Percentiles rank a stretch among this genome's conserved stretches.
Conservation (phyloP, 1,140 invertebrate species). For the Zaprionus taronus region DNA sequence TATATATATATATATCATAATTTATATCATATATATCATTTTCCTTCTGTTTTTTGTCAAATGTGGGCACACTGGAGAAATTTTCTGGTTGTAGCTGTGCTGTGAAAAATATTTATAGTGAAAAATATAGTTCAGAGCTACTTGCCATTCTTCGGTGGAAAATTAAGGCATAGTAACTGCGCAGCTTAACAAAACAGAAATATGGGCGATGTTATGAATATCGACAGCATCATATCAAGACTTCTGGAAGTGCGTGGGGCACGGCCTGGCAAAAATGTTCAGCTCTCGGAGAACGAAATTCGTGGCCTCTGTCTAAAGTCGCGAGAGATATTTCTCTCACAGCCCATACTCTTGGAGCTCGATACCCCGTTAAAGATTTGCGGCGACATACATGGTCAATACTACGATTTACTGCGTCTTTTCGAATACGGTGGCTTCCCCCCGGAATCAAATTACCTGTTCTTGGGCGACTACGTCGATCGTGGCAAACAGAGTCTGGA, state of each 20-base stretch:
- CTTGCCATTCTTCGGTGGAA: slow-evolving; percentile 60
- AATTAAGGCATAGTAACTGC: slow-evolving; percentile 51
- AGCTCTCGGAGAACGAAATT: slow-evolving; percentile 98
- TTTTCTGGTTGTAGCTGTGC: slow-evolving; percentile 67
- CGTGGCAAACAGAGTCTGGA: slow-evolving; percentile 94
- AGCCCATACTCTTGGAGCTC: slow-evolving; percentile 98
- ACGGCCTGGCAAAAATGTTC: slow-evolving; percentile 94
- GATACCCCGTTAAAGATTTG: slow-evolving; percentile 99
- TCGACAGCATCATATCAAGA: slow-evolving; percentile 83
- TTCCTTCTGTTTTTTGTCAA: slow-evolving; percentile 49
- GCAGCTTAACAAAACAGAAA: slow-evolving; percentile 61
- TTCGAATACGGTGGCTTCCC: slow-evolving; percentile 99
- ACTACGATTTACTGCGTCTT: slow-evolving; percentile 98
- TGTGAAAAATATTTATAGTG: slow-evolving; percentile 76
- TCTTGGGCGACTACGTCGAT: slow-evolving; percentile 95
- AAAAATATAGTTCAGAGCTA: slow-evolving; percentile 61
- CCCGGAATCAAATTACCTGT: slow-evolving; percentile 99
- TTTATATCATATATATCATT: too few relatives aligned
- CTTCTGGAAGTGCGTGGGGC: slow-evolving; percentile 83
- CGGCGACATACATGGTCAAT: slow-evolving; percentile 99
- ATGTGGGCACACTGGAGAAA: slow-evolving; percentile 67
- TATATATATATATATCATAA: too few relatives aligned
- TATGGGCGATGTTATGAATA: slow-evolving; percentile 83
- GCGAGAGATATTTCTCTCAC: slow-evolving; percentile 99
- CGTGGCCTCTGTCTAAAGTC: slow-evolving; percentile 98